Evolutionary conservation across 2,113 vertebrate genomes (phyloP).

Genomic region (Lathamus discolor): DNA sequence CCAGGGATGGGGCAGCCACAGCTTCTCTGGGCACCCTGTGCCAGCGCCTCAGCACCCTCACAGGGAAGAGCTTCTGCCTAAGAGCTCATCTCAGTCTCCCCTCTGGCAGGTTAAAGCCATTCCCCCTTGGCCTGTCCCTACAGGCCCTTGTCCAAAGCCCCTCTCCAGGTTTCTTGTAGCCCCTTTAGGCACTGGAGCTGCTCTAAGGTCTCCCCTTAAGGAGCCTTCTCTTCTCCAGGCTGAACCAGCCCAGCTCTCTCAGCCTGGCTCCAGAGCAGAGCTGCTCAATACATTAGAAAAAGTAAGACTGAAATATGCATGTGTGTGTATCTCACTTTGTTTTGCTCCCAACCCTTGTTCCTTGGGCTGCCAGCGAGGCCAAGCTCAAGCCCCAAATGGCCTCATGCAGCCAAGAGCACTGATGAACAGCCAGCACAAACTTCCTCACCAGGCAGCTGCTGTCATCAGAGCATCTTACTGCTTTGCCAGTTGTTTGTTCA

Average conservation of each 20-base stretch:
- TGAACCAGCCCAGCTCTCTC: not conserved
- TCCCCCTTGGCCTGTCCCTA: too few species aligned
- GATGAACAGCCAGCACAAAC: slow-evolving; percentile 10
- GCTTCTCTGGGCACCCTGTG: too few species aligned
- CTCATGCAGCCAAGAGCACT: not conserved
- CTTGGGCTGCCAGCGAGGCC: not conserved
- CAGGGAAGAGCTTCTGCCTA: too few species aligned
- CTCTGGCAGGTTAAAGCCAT: too few species aligned
- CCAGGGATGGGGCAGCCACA: too few species aligned
- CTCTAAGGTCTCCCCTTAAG: not conserved
- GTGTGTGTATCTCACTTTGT: not conserved
- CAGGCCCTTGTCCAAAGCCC: too few species aligned
- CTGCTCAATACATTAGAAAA: not conserved
- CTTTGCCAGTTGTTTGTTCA: slow-evolving; percentile 37
- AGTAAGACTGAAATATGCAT: not conserved
- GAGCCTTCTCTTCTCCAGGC: not conserved
- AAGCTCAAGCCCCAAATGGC: not conserved
- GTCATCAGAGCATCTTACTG: not conserved
- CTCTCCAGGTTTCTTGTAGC: too few species aligned
- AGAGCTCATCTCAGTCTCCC: too few species aligned
- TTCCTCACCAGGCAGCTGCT: slow-evolving; percentile 24
- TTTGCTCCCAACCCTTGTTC: not conserved
- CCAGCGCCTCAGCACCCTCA: too few species aligned
- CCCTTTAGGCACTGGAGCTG: too few species aligned
- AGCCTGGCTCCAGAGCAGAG: not conserved